Evolutionary conservation across 2,113 vertebrate species (phyloP).

Genomic region (Crotalus viridis): DNA sequence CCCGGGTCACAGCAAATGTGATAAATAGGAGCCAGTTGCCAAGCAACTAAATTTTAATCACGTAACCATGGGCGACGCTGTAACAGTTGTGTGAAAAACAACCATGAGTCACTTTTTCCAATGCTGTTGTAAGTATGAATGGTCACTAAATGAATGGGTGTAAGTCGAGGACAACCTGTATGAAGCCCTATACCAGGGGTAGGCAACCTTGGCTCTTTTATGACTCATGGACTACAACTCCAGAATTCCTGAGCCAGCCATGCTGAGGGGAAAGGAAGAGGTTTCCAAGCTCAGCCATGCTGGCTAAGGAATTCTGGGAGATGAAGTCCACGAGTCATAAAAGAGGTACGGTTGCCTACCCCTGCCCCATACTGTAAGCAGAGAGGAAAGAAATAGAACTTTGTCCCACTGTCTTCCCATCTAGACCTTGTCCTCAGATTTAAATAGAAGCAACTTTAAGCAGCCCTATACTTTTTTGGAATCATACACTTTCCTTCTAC

Average conservation of each 20-base stretch:
- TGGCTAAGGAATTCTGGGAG: no score
- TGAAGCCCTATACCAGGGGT: no score
- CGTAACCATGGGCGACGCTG: background rate
- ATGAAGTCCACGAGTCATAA: no score
- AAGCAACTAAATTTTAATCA: background rate
- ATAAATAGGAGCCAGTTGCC: background rate
- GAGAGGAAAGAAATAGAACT: background rate
- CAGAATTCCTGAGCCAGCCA: no score
- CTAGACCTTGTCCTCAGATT: background rate
- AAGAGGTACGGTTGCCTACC: no score
- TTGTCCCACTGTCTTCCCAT: background rate
- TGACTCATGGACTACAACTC: no score
- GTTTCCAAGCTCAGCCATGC: no score
- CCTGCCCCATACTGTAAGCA: background rate
- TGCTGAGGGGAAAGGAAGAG: no score
- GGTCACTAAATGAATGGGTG: background rate
- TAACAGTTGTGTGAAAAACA: background rate
- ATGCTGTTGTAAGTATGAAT: background rate
- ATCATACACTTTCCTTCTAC: background rate
- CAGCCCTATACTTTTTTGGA: background rate
- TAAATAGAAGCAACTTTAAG: background rate
- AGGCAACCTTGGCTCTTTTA: no score
- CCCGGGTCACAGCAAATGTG: no score
- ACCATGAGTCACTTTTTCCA: background rate
- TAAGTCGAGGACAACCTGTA: background rate